Base-by-base conservation (phyloP, 2,113 vertebrate genomes). In the Dromaius novaehollandiae region DNA sequence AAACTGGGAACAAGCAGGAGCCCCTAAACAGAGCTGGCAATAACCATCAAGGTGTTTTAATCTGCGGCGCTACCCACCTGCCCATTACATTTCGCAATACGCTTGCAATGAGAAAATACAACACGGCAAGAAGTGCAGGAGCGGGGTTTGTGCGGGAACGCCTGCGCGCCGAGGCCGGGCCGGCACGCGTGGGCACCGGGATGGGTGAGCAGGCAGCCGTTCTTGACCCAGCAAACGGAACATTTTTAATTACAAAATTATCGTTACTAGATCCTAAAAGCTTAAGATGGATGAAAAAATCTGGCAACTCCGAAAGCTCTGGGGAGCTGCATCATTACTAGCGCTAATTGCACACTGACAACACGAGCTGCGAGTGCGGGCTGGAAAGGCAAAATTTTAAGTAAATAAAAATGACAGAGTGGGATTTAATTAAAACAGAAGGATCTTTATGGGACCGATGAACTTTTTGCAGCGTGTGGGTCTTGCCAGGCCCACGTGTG, bases 51-150 rank as follows among this genome's bases (percentile, higher is more conserved):
- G 71, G 77, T 32, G 14, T 70, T 89, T 92, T 89, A 89, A 92
- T 83, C 77, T 71, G 77, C 68, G 75, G 38, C n/a, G 30, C 82
- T 71, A 50, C 78, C 74, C 69, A 61, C 68, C 73, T 83, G 78
- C 73, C 89, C 83, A 86, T 95, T 95, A 94, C 76, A 87, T 60
- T 79, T 70, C 82, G 83, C 61, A 79, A 66, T 55, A 50, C 9
- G 1, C 69, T 81, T 87, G 73, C 60, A 80, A 71, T 86, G 61
- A 71, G 38, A 38, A 71, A 94, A 75, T 86, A 80, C 82, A 92
- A 55, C 38, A 13, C 1, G 20, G 63, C 61, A 74, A 19, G 86
- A 78, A 95, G 89, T 71, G 51, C 26, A 53, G 32, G 5, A 58
- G 66, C 11, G 9, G 61, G 5, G 28, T 46, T 86, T 77, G 82